These are phyloP conservation scores for Oryzias dopingdopingensis DNA, from an alignment of 2,797 vertebrate genomes.

Conservation along the genomic window DNA sequence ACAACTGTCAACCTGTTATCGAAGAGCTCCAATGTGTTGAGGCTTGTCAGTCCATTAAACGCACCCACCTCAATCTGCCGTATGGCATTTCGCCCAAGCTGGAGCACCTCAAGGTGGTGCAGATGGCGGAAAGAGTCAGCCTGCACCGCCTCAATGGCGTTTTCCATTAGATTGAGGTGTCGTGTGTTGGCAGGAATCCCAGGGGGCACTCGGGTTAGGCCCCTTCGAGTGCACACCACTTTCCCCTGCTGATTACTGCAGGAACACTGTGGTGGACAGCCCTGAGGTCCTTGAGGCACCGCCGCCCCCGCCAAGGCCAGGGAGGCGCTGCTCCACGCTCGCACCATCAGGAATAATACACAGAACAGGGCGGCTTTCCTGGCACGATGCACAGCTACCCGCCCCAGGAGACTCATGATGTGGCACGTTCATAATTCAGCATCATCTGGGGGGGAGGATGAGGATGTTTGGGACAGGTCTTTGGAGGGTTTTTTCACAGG, in stretches of 20 bases:
- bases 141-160: conserved; percentile 95
- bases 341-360: conserved; percentile 89
- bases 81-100: conserved; percentile 94
- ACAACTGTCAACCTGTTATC: conserved; percentile 97
- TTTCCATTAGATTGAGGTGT: conserved; percentile 99
- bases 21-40: conserved; percentile 97
- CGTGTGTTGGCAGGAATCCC: conserved; percentile 95
- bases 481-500: conserved; percentile 46
- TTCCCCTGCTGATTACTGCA: conserved; percentile 99
- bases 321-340: conserved; percentile 83
- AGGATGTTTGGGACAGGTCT: conserved; percentile 65
- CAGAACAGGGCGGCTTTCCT: conserved; percentile 92
- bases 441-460: conserved; percentile 85
- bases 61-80: conserved; percentile 98
- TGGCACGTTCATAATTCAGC: conserved; percentile 99
- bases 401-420: conserved; percentile 99
- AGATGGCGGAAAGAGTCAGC: conserved; percentile 97
- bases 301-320: conserved; percentile 83
- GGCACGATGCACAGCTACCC: conserved; percentile 96
- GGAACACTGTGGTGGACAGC: conserved; percentile 94
- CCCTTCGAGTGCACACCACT: conserved; percentile 95
- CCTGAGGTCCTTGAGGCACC: conserved; percentile 87
- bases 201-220: conserved; percentile 88
- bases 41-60: conserved; percentile 95
- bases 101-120: conserved; percentile 96